A percentile compares a stretch with the other conserved stretches of the same genome.
Evolutionary conservation across 2,797 vertebrate species (phyloP).

Genomic region (Helostoma temminkii): DNA sequence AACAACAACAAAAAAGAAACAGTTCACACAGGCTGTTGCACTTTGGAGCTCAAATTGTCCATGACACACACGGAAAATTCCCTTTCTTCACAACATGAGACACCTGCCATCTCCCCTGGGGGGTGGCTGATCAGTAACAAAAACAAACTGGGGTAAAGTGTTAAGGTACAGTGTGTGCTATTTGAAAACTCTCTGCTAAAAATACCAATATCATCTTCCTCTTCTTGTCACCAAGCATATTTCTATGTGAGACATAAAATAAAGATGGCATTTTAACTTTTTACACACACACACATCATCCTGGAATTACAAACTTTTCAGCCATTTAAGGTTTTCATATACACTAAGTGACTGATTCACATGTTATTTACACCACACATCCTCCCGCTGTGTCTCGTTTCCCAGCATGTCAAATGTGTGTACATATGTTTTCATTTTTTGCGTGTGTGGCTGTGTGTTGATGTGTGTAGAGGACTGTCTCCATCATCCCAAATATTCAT

Average conservation of each 20-base stretch:
- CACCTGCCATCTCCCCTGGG: constrained; percentile 24
- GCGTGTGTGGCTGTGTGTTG: constrained; percentile 4
- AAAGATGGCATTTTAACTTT: constrained; percentile 43
- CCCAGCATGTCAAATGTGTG: constrained; percentile 32
- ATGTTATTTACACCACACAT: constrained; percentile 75
- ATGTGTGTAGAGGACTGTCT: constrained; percentile 44
- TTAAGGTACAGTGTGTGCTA: constrained; percentile 1
- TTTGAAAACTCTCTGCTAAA: constrained; percentile 40
- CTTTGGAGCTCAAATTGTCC: constrained; percentile 56
- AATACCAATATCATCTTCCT: constrained; percentile 29
- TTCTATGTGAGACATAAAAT: constrained; percentile 37
- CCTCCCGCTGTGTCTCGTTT: constrained; percentile 63
- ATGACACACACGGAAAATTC: constrained; percentile 50
- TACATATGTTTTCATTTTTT: constrained; percentile 23
- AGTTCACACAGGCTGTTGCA: constrained; percentile 49
- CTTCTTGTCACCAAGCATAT: constrained; percentile 33
- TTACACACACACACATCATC: constrained; percentile 40
- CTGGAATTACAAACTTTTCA: constrained; percentile 63
- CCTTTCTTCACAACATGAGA: constrained; percentile 46
- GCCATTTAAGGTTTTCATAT: constrained; percentile 69
- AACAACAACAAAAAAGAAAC: too few species aligned
- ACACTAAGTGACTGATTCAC: constrained; percentile 71
- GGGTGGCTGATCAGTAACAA: constrained; percentile 35
- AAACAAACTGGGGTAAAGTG: constrained; percentile 35
- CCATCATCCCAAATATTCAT: constrained; percentile 76